Evolutionary conservation across 1,140 invertebrate genomes (phyloP).

Genomic region (Chrysopa pallens): DNA sequence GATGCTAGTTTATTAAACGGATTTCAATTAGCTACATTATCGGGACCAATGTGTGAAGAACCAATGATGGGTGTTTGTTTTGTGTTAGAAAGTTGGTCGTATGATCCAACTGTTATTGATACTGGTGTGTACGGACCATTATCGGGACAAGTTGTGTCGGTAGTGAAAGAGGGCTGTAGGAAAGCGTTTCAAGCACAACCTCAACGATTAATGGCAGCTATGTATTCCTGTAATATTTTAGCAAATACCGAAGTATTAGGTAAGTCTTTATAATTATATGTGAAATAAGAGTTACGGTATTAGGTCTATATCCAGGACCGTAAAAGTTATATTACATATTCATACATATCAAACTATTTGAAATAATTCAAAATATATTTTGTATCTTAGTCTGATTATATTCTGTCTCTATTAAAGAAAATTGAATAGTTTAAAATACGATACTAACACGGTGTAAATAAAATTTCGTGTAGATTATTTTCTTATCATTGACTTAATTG

Average conservation of each 20-base stretch:
- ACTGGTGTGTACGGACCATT: conserved; percentile 29
- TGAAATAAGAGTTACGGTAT: no score
- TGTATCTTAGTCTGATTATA: no score
- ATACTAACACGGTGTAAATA: no score
- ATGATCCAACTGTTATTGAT: conserved; percentile 22
- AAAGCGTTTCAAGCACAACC: conserved; percentile 78
- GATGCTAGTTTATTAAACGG: conserved; percentile 79
- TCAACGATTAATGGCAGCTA: conserved; percentile 84
- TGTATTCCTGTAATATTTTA: conserved; percentile 89
- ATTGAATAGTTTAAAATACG: no score
- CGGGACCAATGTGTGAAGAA: conserved; percentile 88
- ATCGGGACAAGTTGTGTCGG: conserved; percentile 80
- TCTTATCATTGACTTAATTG: no score
- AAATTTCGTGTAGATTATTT: no score
- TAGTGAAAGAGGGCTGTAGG: conserved; percentile 74
- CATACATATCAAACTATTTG: no score
- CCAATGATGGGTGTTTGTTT: conserved; percentile 91
- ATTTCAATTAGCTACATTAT: conserved; percentile 78
- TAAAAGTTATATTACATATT: no score
- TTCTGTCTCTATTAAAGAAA: no score
- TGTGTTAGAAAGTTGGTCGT: conserved; percentile 63
- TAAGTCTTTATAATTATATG: conserved; percentile 26
- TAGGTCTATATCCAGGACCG: no score
- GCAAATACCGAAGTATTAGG: conserved; percentile 86
- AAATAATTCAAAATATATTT: no score